These are phyloP conservation scores for Caenorhabditis doughertyi DNA, from an alignment of 2,888 invertebrate genomes.

Conservation along the genomic window DNA sequence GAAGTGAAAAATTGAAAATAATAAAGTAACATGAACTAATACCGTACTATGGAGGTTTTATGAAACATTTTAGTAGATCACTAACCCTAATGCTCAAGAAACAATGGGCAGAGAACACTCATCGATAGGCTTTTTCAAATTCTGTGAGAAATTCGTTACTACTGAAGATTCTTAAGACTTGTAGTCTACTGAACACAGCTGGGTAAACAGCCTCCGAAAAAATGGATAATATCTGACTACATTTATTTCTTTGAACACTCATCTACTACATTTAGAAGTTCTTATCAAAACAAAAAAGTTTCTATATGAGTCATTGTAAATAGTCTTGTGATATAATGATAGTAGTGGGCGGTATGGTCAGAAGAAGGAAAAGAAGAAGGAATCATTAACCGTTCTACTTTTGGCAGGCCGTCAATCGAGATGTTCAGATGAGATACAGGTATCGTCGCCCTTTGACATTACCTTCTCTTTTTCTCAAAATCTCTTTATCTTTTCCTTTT, in stretches of 20 bases:
- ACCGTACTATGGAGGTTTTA: neutral
- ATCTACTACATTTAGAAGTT: slow-evolving; percentile 3
- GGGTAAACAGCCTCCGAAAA: slow-evolving; percentile 1
- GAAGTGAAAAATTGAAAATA: neutral
- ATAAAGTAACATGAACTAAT: neutral
- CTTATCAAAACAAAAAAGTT: slow-evolving; percentile 32
- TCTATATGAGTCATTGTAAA: slow-evolving; percentile 10
- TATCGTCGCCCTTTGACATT: slow-evolving; percentile 57
- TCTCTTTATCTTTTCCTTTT: slow-evolving; percentile 18
- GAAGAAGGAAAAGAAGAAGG: neutral
- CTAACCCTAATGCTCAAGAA: too few relatives aligned
- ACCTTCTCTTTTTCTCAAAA: slow-evolving; percentile 13
- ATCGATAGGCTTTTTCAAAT: too few relatives aligned
- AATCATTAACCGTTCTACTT: slow-evolving; percentile 35
- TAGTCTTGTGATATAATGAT: slow-evolving; percentile 26
- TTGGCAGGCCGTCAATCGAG: slow-evolving; percentile 43
- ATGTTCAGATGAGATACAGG: slow-evolving; percentile 57
- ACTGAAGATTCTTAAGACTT: neutral
- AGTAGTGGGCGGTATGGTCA: slow-evolving; percentile 42
- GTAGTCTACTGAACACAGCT: neutral
- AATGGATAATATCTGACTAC: neutral
- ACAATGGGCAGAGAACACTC: too few relatives aligned
- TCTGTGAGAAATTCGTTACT: too few relatives aligned
- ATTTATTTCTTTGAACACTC: slow-evolving; percentile 14
- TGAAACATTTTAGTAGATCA: neutral